Evolutionary conservation across 2,888 invertebrate species (phyloP).

Genomic region (Biston betularia): DNA sequence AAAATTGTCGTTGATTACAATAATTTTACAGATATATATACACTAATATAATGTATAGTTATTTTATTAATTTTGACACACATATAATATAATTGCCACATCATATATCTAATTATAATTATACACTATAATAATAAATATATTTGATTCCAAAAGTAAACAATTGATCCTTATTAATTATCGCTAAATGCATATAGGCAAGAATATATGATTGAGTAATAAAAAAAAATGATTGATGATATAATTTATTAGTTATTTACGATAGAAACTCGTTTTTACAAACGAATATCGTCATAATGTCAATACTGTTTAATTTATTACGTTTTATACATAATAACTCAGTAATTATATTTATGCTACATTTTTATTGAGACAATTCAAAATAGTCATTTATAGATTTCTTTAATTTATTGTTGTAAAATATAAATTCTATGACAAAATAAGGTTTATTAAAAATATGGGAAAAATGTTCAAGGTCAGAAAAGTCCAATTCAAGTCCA

Average conservation of each 20-base stretch:
- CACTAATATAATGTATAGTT: too few species aligned
- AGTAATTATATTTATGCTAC: neutral
- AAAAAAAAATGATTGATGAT: too few species aligned
- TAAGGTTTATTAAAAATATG: neutral
- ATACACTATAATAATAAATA: too few species aligned
- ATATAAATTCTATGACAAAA: neutral
- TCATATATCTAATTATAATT: too few species aligned
- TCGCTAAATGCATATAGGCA: neutral
- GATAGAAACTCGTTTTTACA: constrained; percentile 3
- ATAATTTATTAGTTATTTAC: neutral
- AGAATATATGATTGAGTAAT: neutral
- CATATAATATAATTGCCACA: too few species aligned
- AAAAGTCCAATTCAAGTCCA: too few species aligned
- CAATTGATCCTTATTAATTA: neutral
- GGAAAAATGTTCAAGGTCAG: too few species aligned
- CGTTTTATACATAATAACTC: constrained; percentile 11
- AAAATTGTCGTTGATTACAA: too few species aligned
- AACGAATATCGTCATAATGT: constrained; percentile 11
- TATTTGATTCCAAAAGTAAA: neutral
- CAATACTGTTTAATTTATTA: constrained; percentile 12
- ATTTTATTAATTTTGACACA: too few species aligned
- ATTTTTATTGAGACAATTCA: neutral
- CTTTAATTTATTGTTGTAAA: neutral
- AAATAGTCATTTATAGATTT: neutral
- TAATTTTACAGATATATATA: too few species aligned